Evolutionary conservation across 1,140 invertebrate genomes (phyloP).

Genomic region (Papilio aristodemus): DNA sequence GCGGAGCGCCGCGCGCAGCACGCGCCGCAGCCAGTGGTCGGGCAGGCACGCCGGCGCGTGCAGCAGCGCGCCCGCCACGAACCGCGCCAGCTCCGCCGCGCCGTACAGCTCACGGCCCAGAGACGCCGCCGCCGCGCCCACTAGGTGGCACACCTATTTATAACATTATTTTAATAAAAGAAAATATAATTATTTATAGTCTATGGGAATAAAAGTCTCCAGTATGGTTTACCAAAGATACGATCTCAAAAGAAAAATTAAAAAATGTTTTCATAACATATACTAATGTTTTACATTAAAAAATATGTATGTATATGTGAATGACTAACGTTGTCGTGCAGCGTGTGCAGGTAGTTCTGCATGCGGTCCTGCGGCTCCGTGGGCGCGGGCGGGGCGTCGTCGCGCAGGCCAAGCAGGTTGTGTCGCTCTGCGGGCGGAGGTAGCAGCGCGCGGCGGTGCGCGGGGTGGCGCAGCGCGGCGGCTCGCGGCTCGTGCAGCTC

Average conservation of each 20-base stretch:
- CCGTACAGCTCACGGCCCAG: conserved; percentile 92
- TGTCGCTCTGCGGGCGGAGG: conserved; percentile 59
- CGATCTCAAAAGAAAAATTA: too few relatives aligned
- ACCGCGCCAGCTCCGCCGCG: conserved; percentile 83
- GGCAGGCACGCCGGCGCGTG: conserved; percentile 88
- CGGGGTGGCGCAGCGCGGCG: conserved; percentile 49
- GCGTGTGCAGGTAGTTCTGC: conserved; percentile 85
- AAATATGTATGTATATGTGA: background rate
- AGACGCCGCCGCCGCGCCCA: conserved; percentile 85
- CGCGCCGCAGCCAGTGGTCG: conserved; percentile 90
- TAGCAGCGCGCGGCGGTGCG: conserved; percentile 55
- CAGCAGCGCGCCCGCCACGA: conserved; percentile 84
- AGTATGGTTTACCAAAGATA: too few relatives aligned
- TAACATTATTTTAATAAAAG: too few relatives aligned
- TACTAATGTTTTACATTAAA: background rate
- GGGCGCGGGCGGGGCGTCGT: conserved; percentile 41
- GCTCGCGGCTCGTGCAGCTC: conserved; percentile 87
- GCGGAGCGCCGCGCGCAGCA: conserved; percentile 92
- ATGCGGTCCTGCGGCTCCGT: conserved; percentile 87
- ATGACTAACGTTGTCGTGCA: conserved; percentile 63
- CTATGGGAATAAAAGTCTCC: too few relatives aligned
- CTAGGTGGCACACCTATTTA: conserved; percentile 62
- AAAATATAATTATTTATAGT: too few relatives aligned
- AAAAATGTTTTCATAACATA: too few relatives aligned
- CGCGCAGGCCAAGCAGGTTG: conserved; percentile 59